phyloP scores from a whole-genome alignment of 2,888 invertebrate species.

The Acleris sparsana region DNA sequence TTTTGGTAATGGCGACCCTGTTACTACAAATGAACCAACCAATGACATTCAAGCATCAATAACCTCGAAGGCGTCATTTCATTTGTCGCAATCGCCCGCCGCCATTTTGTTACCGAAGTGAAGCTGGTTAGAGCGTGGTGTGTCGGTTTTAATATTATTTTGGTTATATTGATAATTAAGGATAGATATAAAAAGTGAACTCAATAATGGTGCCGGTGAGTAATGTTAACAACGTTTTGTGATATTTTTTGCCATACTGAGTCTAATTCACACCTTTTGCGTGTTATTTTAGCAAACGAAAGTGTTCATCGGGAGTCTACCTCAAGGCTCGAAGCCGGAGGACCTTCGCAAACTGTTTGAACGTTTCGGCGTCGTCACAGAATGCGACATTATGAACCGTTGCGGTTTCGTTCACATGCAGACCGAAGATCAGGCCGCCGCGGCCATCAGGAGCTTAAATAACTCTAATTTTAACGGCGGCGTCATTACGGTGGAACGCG shows the following conservation, averaged over 20 bases:
- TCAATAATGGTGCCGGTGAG: slow-evolving; percentile 77
- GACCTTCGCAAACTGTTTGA: slow-evolving; percentile 93
- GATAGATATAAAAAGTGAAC: slow-evolving; percentile 35
- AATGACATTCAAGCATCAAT: slow-evolving; percentile 24
- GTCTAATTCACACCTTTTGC: slow-evolving; percentile 6
- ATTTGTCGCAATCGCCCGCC: slow-evolving; percentile 39
- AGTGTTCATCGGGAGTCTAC: slow-evolving; percentile 96
- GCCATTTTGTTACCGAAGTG: slow-evolving; percentile 47
- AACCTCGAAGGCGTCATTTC: slow-evolving; percentile 33
- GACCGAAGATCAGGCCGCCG: slow-evolving; percentile 90
- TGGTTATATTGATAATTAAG: slow-evolving; percentile 38
- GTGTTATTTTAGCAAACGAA: slow-evolving; percentile 86
- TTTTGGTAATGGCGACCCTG: slow-evolving; percentile 7
- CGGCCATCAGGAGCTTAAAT: slow-evolving; percentile 91
- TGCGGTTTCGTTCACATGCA: slow-evolving; percentile 97
- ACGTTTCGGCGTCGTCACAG: slow-evolving; percentile 93
- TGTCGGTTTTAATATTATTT: slow-evolving; percentile 29
- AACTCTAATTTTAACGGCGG: slow-evolving; percentile 93
- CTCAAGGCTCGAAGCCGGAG: slow-evolving; percentile 91
- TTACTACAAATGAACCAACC: slow-evolving; percentile 9
- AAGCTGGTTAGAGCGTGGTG: slow-evolving; percentile 32
- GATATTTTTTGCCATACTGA: not conserved
- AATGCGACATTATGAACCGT: slow-evolving; percentile 97
- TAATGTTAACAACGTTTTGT: slow-evolving; percentile 40
- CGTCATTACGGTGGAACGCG: slow-evolving; percentile 92